Evolutionary conservation across 1,140 invertebrate genomes (phyloP).

Genomic region (Sesamia nonagrioides): DNA sequence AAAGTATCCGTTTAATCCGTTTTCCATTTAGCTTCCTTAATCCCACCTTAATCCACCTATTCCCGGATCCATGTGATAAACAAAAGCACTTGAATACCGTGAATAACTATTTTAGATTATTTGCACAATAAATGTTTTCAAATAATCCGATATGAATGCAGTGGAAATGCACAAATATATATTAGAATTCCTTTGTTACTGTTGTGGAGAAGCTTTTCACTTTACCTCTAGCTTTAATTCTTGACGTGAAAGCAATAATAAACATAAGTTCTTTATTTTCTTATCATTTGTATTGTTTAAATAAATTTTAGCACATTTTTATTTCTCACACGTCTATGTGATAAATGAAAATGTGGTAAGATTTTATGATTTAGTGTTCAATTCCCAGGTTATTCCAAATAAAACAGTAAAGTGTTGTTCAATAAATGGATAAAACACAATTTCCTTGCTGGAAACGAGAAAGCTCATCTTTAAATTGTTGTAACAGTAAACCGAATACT

Average conservation of each 20-base stretch:
- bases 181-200: slow-evolving; percentile 29
- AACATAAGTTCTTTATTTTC: slow-evolving; percentile 4
- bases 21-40: neutral
- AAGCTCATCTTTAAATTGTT: too few species aligned
- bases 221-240: slow-evolving; percentile 24
- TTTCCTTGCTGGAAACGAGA: too few species aligned
- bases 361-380: too few species aligned
- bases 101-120: neutral
- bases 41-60: neutral
- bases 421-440: too few species aligned
- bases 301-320: too few species aligned
- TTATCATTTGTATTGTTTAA: neutral
- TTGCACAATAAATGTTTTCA: neutral
- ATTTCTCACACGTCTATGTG: too few species aligned
- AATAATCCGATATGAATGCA: slow-evolving; percentile 16
- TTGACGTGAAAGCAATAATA: slow-evolving; percentile 34
- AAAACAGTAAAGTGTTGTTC: too few species aligned
- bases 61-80: neutral
- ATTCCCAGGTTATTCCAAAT: too few species aligned
- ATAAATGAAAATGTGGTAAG: too few species aligned
- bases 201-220: slow-evolving; percentile 8
- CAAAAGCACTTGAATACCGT: neutral
- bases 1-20: slow-evolving; percentile 14
- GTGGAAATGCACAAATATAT: slow-evolving; percentile 2
- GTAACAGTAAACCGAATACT: too few species aligned